Conservation (phyloP, 2,797 vertebrate species). For the Sebastes flavidus region DNA sequence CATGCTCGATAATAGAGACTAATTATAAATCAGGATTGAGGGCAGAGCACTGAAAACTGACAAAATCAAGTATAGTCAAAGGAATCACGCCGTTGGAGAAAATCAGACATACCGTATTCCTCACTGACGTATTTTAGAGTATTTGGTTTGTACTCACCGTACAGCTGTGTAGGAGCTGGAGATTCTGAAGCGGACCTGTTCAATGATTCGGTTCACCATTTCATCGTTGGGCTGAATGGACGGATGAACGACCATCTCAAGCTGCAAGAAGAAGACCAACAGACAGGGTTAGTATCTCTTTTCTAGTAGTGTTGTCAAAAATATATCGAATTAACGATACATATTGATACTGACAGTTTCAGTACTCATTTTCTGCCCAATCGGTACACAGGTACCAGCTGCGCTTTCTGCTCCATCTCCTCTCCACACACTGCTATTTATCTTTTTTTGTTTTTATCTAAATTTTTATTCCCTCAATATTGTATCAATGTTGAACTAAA, state of each 20-base stretch:
- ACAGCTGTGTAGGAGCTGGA: conserved; percentile 87
- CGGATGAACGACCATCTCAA: conserved; percentile 93
- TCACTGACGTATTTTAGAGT: background rate
- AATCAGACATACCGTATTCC: background rate
- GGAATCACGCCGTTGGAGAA: background rate
- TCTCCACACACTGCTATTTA: too few species aligned
- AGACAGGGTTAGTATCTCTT: background rate
- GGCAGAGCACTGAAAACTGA: background rate
- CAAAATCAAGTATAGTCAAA: background rate
- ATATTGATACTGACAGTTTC: too few species aligned
- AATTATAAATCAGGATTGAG: background rate
- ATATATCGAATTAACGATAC: too few species aligned
- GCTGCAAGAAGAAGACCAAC: conserved; percentile 67
- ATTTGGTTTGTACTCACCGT: conserved; percentile 79
- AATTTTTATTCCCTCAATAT: too few species aligned
- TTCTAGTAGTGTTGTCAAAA: too few species aligned
- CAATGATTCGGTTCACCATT: conserved; percentile 88
- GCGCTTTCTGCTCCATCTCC: too few species aligned
- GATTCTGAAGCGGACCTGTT: conserved; percentile 95
- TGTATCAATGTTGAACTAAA: too few species aligned
- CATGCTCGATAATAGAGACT: background rate
- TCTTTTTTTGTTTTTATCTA: too few species aligned
- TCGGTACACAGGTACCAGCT: too few species aligned
- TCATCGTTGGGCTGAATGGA: conserved; percentile 90
- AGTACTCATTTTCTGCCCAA: too few species aligned